Evolutionary conservation across 2,888 invertebrate genomes (phyloP).

Genomic region (Pyrgus malvae): DNA sequence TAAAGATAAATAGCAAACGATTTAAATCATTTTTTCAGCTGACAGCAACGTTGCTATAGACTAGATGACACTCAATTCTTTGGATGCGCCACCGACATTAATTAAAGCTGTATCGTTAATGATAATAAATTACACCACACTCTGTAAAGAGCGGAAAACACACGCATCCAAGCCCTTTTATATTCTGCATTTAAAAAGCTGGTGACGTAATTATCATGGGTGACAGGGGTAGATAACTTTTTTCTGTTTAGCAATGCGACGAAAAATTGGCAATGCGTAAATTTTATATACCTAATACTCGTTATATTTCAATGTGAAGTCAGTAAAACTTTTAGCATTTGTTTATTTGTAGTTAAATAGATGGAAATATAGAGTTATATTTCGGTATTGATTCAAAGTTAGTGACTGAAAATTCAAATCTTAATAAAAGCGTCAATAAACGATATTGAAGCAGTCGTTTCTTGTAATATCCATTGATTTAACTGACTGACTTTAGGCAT

Average conservation of each 20-base stretch:
- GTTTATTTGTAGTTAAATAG: background rate
- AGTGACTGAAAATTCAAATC: no score
- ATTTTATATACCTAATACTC: no score
- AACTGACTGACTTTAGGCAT: no score
- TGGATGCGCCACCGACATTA: constrained; percentile 15
- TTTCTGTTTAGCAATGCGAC: background rate
- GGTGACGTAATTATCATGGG: constrained; percentile 2
- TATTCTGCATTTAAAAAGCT: constrained; percentile 18
- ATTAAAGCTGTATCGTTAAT: constrained; percentile 26
- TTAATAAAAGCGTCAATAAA: no score
- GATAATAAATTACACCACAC: constrained; percentile 27
- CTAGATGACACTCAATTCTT: constrained; percentile 26
- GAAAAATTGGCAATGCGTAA: background rate
- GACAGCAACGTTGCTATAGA: constrained; percentile 1
- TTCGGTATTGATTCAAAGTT: no score
- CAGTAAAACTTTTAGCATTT: no score
- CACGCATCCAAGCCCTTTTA: constrained; percentile 16
- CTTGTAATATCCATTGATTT: no score
- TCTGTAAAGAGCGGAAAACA: constrained; percentile 21
- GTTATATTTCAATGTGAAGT: no score
- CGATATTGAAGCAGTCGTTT: no score
- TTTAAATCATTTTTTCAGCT: constrained; percentile 13
- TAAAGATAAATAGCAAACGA: background rate
- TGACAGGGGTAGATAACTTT: background rate
- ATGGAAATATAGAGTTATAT: no score